Conservation (phyloP, 2,113 vertebrate genomes). For the Naja naja region DNA sequence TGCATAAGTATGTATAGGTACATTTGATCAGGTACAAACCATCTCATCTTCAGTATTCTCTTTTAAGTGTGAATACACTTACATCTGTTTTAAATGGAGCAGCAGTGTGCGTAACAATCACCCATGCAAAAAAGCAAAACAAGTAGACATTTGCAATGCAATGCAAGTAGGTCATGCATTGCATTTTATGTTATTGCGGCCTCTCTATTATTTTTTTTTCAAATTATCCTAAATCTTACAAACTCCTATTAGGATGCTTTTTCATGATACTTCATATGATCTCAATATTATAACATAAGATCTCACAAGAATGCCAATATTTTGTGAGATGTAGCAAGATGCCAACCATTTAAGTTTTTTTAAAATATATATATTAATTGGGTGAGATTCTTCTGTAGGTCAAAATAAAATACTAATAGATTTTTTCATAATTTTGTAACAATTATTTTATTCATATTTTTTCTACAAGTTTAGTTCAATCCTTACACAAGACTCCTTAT, state of each 20-base stretch:
- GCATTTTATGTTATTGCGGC: neutral
- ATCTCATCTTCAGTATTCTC: neutral
- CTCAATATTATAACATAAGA: neutral
- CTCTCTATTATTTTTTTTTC: neutral
- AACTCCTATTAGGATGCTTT: neutral
- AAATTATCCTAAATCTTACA: neutral
- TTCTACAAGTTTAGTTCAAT: neutral
- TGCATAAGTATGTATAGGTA: conserved; percentile 4
- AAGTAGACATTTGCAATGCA: neutral
- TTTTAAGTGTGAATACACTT: neutral
- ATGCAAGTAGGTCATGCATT: neutral
- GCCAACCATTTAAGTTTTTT: neutral
- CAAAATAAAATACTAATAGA: neutral
- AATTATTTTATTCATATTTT: neutral
- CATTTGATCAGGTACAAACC: conserved; percentile 18
- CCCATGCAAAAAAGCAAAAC: neutral
- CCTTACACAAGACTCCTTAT: neutral
- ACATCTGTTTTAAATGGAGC: neutral
- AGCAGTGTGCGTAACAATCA: neutral
- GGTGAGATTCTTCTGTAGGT: neutral
- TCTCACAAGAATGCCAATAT: neutral
- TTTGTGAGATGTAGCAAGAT: neutral
- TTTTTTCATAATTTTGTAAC: neutral
- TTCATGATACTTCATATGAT: neutral
- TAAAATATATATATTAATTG: neutral